Base-by-base conservation (phyloP, 2,797 vertebrate genomes). In the Fundulus diaphanus region DNA sequence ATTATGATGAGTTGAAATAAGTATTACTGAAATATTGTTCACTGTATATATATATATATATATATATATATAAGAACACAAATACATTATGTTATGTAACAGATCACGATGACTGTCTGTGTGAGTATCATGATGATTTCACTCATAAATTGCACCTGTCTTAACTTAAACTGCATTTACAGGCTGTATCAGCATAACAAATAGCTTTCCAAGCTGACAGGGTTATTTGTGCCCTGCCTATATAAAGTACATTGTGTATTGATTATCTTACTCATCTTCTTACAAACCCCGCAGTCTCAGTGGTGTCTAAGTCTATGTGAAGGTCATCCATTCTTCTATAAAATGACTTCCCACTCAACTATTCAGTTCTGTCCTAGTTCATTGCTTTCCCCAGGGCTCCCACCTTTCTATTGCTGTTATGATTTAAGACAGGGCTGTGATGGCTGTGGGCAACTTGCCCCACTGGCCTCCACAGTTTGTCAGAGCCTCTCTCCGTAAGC, bases 361-460 rank as follows among this genome's bases (percentile, higher is more conserved):
- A 74, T 72, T 68, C 31, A 2, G 73, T 71, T 71, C 56, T 31
- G 27, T 73, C 73, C 68, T 80, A 75, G 77, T 74, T 70, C 22
- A 33, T 24, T 76, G 78, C 56, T 84, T 78, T 77, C 78, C 81
- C 33, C 7, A 68, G 35, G 83, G 77, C 80, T 79, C 57, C 49
- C 52, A 72, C 48, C 42, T 76, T 80, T 74, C 72, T 57, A 51
- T 67, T 69, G 66, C 80, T 88, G 85, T 76, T 76, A 83, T 77
- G 70, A 88, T 80, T 80, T 74, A 72, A 80, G 75, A 81, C 80
- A 82, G 83, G 92, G 88, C 90, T 93, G 91, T 76, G 80, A 93
- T 90, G 33, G 74, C 92, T 82, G 54, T 65, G 48, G 87, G 92
- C 92, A 73, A 79, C 77, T 79, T 68, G 54, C 73, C 87, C 70